Percentiles rank a stretch among this genome's conserved stretches.
Evolutionary conservation across 1,140 invertebrate species (phyloP).

Genomic region (Drepana arcuata): DNA sequence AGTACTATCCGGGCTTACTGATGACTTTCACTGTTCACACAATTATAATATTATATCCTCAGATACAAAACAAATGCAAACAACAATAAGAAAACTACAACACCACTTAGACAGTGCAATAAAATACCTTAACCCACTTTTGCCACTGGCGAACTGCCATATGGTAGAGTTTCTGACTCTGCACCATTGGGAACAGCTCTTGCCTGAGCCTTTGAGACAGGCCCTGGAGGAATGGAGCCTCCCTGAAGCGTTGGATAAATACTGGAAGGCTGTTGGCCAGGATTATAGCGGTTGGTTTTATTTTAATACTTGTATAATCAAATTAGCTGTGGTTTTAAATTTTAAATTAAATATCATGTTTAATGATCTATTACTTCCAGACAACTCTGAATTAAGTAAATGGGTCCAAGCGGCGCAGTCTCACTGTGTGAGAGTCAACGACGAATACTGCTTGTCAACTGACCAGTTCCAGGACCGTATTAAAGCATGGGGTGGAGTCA

Average conservation of each 20-base stretch:
- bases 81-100: slow-evolving; percentile 33
- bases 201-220: slow-evolving; percentile 71
- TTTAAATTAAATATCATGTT: background rate
- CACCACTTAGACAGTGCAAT: slow-evolving; percentile 71
- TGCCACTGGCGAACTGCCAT: slow-evolving; percentile 81
- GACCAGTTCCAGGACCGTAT: slow-evolving; percentile 57
- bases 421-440: slow-evolving; percentile 48
- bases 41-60: too few relatives aligned
- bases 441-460: slow-evolving; percentile 51
- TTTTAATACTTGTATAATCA: too few relatives aligned
- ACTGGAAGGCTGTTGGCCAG: slow-evolving; percentile 54
- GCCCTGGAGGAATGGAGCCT: slow-evolving; percentile 67
- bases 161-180: slow-evolving; percentile 86
- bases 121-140: slow-evolving; percentile 73
- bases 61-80: slow-evolving; percentile 31
- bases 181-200: slow-evolving; percentile 75
- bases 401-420: slow-evolving; percentile 36
- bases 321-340: too few relatives aligned
- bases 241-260: slow-evolving; percentile 30
- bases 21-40: too few relatives aligned
- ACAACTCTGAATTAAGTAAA: slow-evolving; percentile 21
- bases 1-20: too few relatives aligned
- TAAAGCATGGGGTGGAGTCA: slow-evolving; percentile 24
- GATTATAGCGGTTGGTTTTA: too few relatives aligned
- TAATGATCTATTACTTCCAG: too few relatives aligned